Evolutionary conservation across 2,113 vertebrate genomes (phyloP), one percentile per base, ranked within the genome.

Genomic region (Pandion haliaetus): DNA sequence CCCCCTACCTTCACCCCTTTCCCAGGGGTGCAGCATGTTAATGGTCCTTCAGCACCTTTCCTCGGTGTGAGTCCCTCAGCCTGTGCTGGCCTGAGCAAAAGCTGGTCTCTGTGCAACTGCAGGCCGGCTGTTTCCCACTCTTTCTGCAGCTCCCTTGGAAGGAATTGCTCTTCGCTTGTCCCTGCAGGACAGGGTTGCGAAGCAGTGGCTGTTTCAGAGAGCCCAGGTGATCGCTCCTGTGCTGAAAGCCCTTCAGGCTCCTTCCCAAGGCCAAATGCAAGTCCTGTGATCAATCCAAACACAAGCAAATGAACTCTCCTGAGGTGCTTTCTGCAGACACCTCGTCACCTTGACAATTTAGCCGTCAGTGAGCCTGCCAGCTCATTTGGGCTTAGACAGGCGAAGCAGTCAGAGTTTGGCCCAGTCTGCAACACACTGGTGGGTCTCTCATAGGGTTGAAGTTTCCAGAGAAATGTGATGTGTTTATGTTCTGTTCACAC

Each of bases 241-340:
- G 44, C 67, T 86, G 74, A 42, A 89, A 91, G 90, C 81, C 93
- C 73, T 88, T 95, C 93, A 90, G 90, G 63, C 62, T 96, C 29
- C 18, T 20, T 83, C 38, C 28, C 59, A 90, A 96, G 63, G 79
- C 81, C 92, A 91, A 63, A 76, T 36, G 32, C 79, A 77, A 86
- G 74, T 86, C 95, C 62, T 50, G 42, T 94, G 85, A 87, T 95
- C 82, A 86, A 78, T 73, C 50, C 57, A 66, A 93, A 70, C 66
- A 34, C 50, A 61, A 95, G 62, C 89, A 93, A 71, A 69, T 62
- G 17, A 94, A 66, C 50, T 81, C 88, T 58, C 50, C 59, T 34
- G 80, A 93, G 71, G 58, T 73, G 29, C 36, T 54, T 86, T 95
- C 63, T 86, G 92, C 80, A 95, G 80, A 81, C 44, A 63, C 80